Conservation (phyloP, 53 echinoderm and acorn worm species). For the Astropecten irregularis region DNA sequence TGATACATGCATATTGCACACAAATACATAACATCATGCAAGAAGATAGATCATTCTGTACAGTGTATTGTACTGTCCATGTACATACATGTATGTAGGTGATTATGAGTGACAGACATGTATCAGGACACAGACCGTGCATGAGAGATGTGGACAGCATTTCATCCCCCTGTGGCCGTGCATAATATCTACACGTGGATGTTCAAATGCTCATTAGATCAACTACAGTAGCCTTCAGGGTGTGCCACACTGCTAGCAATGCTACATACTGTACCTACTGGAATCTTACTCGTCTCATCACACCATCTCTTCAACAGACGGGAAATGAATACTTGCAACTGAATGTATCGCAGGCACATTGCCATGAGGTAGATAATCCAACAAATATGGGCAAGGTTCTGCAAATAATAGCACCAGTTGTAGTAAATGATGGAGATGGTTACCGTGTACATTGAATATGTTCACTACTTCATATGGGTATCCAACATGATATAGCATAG, state of each 20-base stretch:
- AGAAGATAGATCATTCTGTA: not conserved
- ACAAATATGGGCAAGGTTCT: not conserved
- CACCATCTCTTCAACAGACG: not conserved
- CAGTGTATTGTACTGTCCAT: not conserved
- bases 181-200: not conserved
- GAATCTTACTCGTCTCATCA: not conserved
- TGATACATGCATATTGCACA: too few relatives aligned
- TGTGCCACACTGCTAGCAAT: constrained; percentile 3
- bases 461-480: too few relatives aligned
- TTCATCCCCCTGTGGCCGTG: not conserved
- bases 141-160: not conserved
- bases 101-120: not conserved
- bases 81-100: too few relatives aligned
- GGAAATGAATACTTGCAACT: constrained; percentile 19
- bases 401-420: not conserved
- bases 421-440: not conserved
- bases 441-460: not conserved
- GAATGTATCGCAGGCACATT: constrained; percentile 52
- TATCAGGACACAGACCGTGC: not conserved
- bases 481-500: too few relatives aligned
- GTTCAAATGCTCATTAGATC: not conserved
- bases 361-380: constrained; percentile 16
- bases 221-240: constrained; percentile 4
- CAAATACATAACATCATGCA: too few relatives aligned
- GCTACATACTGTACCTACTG: too few relatives aligned